Evolutionary conservation across 2,113 vertebrate species (phyloP), one percentile per base, ranked within the genome.

Genomic region (Carettochelys insculpta): DNA sequence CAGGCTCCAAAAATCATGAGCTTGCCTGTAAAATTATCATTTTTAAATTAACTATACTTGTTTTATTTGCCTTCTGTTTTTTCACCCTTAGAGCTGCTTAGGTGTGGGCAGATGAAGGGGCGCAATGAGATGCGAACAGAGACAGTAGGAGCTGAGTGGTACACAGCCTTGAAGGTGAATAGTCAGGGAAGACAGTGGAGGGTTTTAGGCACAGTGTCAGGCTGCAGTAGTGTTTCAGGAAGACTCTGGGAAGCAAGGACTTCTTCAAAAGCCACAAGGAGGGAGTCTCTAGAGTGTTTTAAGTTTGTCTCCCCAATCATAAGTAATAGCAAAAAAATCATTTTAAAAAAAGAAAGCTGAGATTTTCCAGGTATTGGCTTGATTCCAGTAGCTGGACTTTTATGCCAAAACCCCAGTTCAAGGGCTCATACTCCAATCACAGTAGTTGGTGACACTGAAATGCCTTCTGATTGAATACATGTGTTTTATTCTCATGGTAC

Each of bases 381-480:
- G 38, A 25, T 45, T 27, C n/a, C 31, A 11, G 22, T 48, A 61
- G 47, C 51, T 7, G 78, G 52, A 10, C 1, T 16, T 12, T 75
- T 47, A 65, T 5, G 16, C 34, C 1, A 47, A 5, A 11, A 31
- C 16, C 58, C 12, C 6, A 34, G 14, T 65, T 34, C 34, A 25
- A 45, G 41, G 27, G 0, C 5, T 10, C 20, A 48, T 3, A 3
- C 1, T 22, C n/a, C 13, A 48, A 48, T 61, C 13, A 17, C 16
- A 54, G 24, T 22, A 27, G 58, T 65, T 65, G 34, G 58, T n/a
- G 34, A n/a, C 58, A n/a, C 12, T 65, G 13, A 31, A 54, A 54
- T 54, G 29, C 58, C 31, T 65, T 65, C 31, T 34, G n/a, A 34
- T n/a, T 9, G 58, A n/a, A 31, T 65, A 65, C 58, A 65, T 12